Conservation (phyloP, 2,888 invertebrate species). For the Scrobipalpa costella region DNA sequence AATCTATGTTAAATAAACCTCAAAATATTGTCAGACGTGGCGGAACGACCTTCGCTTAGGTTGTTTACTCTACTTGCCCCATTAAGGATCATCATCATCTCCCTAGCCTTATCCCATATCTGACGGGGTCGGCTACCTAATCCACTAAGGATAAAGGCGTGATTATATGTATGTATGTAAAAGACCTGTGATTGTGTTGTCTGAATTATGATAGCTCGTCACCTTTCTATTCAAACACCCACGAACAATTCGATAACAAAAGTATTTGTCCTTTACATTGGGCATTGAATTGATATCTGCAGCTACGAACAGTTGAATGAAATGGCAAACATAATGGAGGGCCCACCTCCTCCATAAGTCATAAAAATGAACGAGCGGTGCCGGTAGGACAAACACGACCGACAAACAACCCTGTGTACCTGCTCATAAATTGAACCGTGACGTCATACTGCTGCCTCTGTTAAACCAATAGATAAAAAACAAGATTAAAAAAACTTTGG, state of each 20-base stretch:
- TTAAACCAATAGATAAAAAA: slow-evolving; percentile 2
- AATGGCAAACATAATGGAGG: slow-evolving; percentile 61
- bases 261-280: slow-evolving; percentile 5
- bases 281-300: slow-evolving; percentile 20
- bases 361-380: slow-evolving; percentile 71
- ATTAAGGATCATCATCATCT: too few relatives aligned
- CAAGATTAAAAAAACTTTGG: neutral
- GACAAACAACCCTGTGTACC: slow-evolving; percentile 50
- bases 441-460: slow-evolving; percentile 26
- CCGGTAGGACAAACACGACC: slow-evolving; percentile 60
- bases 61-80: too few relatives aligned
- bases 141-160: too few relatives aligned
- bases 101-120: too few relatives aligned
- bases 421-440: slow-evolving; percentile 29
- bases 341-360: slow-evolving; percentile 74
- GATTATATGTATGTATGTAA: too few relatives aligned
- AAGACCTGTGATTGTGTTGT: slow-evolving; percentile 27
- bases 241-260: neutral
- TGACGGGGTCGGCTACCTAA: too few relatives aligned
- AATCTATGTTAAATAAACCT: too few relatives aligned
- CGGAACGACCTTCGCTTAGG: too few relatives aligned
- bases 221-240: too few relatives aligned
- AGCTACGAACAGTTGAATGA: slow-evolving; percentile 56
- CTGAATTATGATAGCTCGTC: neutral
- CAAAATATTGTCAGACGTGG: too few relatives aligned